Conservation (phyloP, 2,888 invertebrate genomes). For the Cephus spinipes region DNA sequence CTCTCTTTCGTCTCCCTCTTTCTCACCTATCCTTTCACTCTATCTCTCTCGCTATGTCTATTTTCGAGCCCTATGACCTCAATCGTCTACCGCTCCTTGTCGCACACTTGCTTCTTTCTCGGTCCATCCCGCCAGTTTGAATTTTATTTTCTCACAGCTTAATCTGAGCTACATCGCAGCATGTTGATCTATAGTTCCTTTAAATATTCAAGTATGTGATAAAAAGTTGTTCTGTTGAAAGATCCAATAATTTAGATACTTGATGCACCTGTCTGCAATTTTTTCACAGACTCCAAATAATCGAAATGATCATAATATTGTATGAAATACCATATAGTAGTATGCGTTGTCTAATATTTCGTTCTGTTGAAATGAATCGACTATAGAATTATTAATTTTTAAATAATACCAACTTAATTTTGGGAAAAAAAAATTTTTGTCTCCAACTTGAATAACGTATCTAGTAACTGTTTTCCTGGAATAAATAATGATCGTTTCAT, state of each 20-base stretch:
- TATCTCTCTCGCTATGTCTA: background rate
- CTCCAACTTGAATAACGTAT: background rate
- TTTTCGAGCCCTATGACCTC: background rate
- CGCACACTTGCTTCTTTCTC: background rate
- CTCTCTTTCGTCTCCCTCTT: background rate
- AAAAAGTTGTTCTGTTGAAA: background rate
- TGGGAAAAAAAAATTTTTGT: background rate
- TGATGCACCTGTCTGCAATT: background rate
- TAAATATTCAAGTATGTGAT: background rate
- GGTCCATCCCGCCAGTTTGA: background rate
- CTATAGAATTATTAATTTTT: background rate
- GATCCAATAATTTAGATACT: background rate
- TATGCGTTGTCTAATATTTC: background rate
- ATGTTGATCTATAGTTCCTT: background rate
- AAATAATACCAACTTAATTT: background rate
- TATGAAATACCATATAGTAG: background rate
- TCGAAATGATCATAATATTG: background rate
- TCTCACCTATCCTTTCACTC: background rate
- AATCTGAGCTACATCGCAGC: too few relatives aligned
- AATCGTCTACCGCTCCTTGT: background rate
- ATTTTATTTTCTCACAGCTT: background rate
- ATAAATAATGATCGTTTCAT: background rate
- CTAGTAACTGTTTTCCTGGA: background rate
- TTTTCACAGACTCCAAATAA: background rate
- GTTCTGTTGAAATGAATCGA: background rate